Evolutionary conservation across 1,140 invertebrate genomes (phyloP), one percentile per base, ranked within the genome.

Genomic region (Rhynchophorus ferrugineus): DNA sequence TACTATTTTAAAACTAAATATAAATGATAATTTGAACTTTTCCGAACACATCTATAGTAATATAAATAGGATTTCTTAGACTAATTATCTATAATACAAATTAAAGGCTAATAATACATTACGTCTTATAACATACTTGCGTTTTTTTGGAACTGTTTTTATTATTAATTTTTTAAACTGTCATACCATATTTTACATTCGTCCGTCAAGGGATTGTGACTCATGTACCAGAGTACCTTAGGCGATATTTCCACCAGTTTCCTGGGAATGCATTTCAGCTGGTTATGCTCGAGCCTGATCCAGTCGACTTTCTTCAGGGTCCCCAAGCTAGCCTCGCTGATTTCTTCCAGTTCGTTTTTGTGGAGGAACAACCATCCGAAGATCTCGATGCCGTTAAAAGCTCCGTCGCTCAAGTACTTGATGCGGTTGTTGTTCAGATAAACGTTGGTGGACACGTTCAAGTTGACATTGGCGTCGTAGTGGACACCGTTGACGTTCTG

Each of bases 101-200:
- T n/a, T n/a, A n/a, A n/a, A n/a, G n/a, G n/a, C n/a, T n/a, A n/a
- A n/a, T n/a, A n/a, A n/a, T n/a, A n/a, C n/a, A n/a, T n/a, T n/a
- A n/a, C n/a, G n/a, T n/a, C n/a, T n/a, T n/a, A n/a, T n/a, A n/a
- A n/a, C n/a, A n/a, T n/a, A n/a, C n/a, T n/a, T n/a, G n/a, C n/a
- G n/a, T n/a, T n/a, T n/a, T n/a, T n/a, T n/a, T n/a, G n/a, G n/a
- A n/a, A n/a, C n/a, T n/a, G n/a, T n/a, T n/a, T n/a, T n/a, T n/a
- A n/a, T 18, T 13, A 33, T 29, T 20, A 18, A 29, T 49, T 49
- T 44, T 29, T 49, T 16, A 55, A 3, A 44, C 9, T 54, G 34
- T 58, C 48, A 39, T 49, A 57, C 39, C 54, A 56, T 3, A 83
- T 67, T 81, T 81, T 59, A 56, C 65, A 67, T 18, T 55, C 47